These are phyloP conservation scores for Troglohyphantes excavatus DNA, from an alignment of 2,888 invertebrate genomes.

Conservation along the genomic window DNA sequence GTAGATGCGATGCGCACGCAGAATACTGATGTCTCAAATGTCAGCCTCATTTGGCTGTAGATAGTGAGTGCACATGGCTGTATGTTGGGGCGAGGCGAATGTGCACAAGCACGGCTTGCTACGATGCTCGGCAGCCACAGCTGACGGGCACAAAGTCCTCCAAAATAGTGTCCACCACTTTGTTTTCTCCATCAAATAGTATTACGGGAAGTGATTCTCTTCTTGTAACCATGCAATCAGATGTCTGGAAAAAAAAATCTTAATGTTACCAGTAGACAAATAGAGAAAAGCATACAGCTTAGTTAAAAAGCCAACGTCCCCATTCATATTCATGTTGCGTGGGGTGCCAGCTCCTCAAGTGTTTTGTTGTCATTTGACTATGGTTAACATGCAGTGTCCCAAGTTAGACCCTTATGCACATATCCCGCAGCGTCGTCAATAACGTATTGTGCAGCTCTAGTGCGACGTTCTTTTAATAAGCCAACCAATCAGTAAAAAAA, in stretches of 20 bases:
- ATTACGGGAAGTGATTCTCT: constrained; percentile 46
- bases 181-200: constrained; percentile 56
- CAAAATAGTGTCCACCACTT: constrained; percentile 50
- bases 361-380: no score
- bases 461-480: no score
- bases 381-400: no score
- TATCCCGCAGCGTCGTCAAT: no score
- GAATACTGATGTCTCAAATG: not conserved
- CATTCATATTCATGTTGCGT: no score
- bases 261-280: no score
- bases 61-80: not conserved
- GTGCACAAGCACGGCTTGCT: constrained; percentile 1
- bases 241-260: constrained; percentile 31
- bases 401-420: no score
- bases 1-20: not conserved
- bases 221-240: constrained; percentile 54
- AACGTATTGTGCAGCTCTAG: no score
- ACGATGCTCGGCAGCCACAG: constrained; percentile 60
- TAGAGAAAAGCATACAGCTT: no score
- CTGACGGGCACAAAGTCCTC: constrained; percentile 57
- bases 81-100: not conserved
- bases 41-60: not conserved
- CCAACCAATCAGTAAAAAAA: no score
- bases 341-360: no score
- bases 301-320: no score